Percentiles rank a stretch among this genome's conserved stretches.
phyloP scores from a whole-genome alignment of 1,140 invertebrate species.

The Chironomus striatipennis region DNA sequence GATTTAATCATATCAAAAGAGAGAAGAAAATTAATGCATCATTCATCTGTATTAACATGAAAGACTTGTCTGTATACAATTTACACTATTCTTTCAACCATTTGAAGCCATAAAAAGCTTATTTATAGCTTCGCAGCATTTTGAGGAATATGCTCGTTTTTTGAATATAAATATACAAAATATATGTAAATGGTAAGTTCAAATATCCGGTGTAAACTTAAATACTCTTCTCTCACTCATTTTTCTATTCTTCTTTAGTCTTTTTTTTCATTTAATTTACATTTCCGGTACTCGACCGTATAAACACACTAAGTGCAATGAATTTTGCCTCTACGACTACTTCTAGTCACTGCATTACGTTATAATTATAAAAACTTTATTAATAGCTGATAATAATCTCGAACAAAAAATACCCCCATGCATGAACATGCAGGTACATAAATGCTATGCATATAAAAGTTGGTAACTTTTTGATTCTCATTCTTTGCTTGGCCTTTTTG shows the following conservation, averaged over 20 bases:
- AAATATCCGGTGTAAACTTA: constrained; percentile 18
- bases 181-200: constrained; percentile 20
- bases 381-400: too few species aligned
- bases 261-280: constrained; percentile 15
- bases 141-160: not conserved
- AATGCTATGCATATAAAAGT: too few species aligned
- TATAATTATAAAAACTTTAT: too few species aligned
- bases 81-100: not conserved
- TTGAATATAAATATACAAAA: not conserved
- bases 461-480: too few species aligned
- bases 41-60: not conserved
- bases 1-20: not conserved
- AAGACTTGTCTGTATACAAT: not conserved
- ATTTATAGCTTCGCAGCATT: not conserved
- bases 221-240: not conserved
- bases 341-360: too few species aligned
- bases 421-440: too few species aligned
- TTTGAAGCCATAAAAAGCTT: not conserved
- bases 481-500: too few species aligned
- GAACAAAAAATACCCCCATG: too few species aligned
- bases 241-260: constrained; percentile 5
- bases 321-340: not conserved
- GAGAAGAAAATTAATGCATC: not conserved
- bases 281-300: constrained; percentile 21
- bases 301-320: not conserved